A percentile compares a stretch with the other conserved stretches of the same genome.
These are phyloP conservation scores for Mya arenaria DNA, from an alignment of 1,140 invertebrate species.

Conservation along the genomic window DNA sequence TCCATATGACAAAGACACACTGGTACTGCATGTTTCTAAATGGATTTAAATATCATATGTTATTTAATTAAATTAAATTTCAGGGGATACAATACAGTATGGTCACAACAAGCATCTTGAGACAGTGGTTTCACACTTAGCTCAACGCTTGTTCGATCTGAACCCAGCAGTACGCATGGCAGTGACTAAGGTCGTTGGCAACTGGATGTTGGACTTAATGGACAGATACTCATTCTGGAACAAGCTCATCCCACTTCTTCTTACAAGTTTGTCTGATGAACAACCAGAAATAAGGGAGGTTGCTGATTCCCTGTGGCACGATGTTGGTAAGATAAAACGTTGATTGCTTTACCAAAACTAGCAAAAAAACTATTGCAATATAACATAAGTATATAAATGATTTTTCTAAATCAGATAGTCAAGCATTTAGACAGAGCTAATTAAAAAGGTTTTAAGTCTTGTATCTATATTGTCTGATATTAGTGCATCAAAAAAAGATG, in stretches of 20 bases:
- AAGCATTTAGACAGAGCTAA: too few relatives aligned
- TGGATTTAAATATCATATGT: too few relatives aligned
- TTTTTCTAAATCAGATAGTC: too few relatives aligned
- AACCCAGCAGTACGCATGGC: constrained; percentile 86
- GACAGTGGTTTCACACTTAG: constrained; percentile 85
- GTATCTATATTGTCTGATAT: too few relatives aligned
- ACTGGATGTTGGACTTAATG: constrained; percentile 86
- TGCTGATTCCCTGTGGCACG: constrained; percentile 85
- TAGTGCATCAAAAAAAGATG: too few relatives aligned
- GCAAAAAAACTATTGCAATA: too few relatives aligned
- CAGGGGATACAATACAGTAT: constrained; percentile 84
- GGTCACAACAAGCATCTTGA: constrained; percentile 85
- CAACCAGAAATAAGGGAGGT: constrained; percentile 84
- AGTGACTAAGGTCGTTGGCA: constrained; percentile 86
- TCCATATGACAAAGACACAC: too few relatives aligned
- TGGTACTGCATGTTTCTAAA: too few relatives aligned
- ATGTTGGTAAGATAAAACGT: constrained; percentile 86
- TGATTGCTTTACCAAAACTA: too few relatives aligned
- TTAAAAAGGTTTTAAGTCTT: too few relatives aligned
- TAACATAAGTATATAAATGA: too few relatives aligned
- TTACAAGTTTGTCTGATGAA: constrained; percentile 90
- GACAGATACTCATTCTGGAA: constrained; percentile 91
- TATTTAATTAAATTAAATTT: too few relatives aligned
- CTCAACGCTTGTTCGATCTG: constrained; percentile 89
- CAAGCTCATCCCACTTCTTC: constrained; percentile 87